Evolutionary conservation across 2,113 vertebrate species (phyloP).

Genomic region (Protobothrops flavoviridis): DNA sequence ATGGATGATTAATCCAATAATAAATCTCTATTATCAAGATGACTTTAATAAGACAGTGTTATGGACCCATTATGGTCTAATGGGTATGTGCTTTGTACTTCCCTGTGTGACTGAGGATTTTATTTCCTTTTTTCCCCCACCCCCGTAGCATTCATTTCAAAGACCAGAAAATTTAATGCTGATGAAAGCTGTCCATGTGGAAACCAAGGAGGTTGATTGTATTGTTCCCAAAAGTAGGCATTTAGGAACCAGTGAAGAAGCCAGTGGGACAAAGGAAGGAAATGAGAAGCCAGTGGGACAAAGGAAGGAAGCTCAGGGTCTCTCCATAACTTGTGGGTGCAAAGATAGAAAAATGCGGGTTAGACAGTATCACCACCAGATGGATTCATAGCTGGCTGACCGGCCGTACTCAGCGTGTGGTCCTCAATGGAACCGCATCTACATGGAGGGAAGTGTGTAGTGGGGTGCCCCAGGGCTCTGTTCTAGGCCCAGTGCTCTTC

Average conservation of each 20-base stretch:
- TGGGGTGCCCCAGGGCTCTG: too few relatives aligned
- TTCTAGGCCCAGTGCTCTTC: too few relatives aligned
- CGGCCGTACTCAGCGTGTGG: too few relatives aligned
- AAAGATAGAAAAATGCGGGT: too few relatives aligned
- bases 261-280: neutral
- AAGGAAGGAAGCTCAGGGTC: neutral
- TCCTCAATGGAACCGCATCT: too few relatives aligned
- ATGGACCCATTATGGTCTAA: slow-evolving; percentile 18
- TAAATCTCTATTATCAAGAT: slow-evolving; percentile 31
- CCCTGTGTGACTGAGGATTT: neutral
- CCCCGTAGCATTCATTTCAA: neutral
- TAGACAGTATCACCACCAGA: too few relatives aligned
- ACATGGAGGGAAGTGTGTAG: too few relatives aligned
- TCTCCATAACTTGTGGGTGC: neutral
- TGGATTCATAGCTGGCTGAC: too few relatives aligned
- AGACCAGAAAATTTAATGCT: slow-evolving; percentile 1
- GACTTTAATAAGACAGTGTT: slow-evolving; percentile 45
- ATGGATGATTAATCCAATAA: slow-evolving; percentile 43
- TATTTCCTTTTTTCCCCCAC: neutral
- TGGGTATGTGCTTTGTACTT: neutral
- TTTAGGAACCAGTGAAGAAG: slow-evolving; percentile 5
- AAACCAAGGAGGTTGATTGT: slow-evolving; percentile 29
- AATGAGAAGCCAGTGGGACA: too few relatives aligned
- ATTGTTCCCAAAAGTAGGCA: slow-evolving; percentile 30
- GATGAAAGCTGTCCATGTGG: slow-evolving; percentile 26